Percentiles rank a stretch among this genome's conserved stretches.
These are phyloP conservation scores for Tetrax tetrax DNA, from an alignment of 2,113 vertebrate genomes.

Conservation along the genomic window DNA sequence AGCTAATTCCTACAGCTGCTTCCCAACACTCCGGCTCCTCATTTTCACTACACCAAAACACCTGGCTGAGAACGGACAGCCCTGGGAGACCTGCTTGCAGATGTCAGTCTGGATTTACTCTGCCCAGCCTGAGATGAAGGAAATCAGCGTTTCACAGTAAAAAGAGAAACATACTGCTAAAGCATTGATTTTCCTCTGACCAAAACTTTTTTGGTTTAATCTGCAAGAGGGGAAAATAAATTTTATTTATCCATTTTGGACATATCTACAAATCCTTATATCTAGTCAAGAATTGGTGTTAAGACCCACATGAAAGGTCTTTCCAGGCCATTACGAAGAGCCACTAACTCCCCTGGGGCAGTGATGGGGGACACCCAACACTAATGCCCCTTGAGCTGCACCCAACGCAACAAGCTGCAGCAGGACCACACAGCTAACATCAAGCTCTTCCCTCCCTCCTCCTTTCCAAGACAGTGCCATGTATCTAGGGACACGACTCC, in stretches of 20 bases:
- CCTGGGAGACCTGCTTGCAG: neutral
- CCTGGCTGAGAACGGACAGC: conserved; percentile 9
- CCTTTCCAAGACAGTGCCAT: neutral
- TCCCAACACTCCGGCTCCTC: conserved; percentile 1
- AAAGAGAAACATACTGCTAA: neutral
- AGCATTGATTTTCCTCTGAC: neutral
- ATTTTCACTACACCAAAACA: neutral
- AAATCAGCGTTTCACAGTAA: neutral
- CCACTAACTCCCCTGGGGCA: neutral
- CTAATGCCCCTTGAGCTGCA: no score
- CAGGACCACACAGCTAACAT: rapidly evolving
- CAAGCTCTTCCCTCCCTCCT: neutral
- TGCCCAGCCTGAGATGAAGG: neutral
- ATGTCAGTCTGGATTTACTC: neutral
- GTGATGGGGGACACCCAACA: no score
- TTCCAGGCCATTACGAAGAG: neutral
- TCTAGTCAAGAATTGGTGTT: neutral
- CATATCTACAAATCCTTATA: neutral
- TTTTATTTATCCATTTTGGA: neutral
- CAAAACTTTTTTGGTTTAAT: neutral
- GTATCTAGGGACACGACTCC: neutral
- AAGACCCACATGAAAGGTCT: neutral
- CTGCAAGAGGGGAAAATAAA: neutral
- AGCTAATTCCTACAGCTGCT: conserved; percentile 42
- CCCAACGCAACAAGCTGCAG: neutral